phyloP scores from a whole-genome alignment of 2,888 invertebrate genomes.

The Bellardia bayeri region DNA sequence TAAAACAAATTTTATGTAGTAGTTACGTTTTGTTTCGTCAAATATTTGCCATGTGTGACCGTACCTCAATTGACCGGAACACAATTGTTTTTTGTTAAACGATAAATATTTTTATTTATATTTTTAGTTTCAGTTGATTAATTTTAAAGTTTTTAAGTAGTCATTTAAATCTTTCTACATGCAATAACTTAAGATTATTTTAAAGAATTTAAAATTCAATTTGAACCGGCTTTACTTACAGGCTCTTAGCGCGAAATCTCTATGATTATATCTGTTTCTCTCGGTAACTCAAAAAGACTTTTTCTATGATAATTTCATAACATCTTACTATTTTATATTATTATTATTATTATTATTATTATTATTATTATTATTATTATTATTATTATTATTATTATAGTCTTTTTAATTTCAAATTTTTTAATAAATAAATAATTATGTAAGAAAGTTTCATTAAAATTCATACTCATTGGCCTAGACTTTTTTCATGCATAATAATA shows the following conservation, averaged over 20 bases:
- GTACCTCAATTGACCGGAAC: no score
- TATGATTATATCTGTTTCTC: background rate
- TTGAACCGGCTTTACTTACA: background rate
- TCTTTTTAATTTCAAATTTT: slow-evolving; percentile 27
- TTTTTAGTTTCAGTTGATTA: no score
- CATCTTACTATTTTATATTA: background rate
- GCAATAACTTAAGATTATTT: background rate
- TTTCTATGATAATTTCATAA: background rate
- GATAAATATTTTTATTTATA: no score
- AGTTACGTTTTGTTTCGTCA: no score
- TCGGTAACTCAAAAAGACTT: background rate
- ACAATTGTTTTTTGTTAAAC: no score
- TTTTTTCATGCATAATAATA: slow-evolving; percentile 38
- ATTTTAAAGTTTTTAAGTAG: no score
- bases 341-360: no score
- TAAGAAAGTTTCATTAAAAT: slow-evolving; percentile 17
- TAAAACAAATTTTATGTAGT: no score
- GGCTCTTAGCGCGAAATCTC: background rate
- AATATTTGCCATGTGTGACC: no score
- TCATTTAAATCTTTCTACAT: no score
- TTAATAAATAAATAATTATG: slow-evolving; percentile 1
- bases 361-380: background rate
- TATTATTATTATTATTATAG: no score
- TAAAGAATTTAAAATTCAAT: background rate
- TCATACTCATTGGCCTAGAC: slow-evolving; percentile 36